Percentiles rank a stretch among this genome's conserved stretches.
phyloP scores from a whole-genome alignment of 2,797 vertebrate genomes.

The Streptopelia turtur region DNA sequence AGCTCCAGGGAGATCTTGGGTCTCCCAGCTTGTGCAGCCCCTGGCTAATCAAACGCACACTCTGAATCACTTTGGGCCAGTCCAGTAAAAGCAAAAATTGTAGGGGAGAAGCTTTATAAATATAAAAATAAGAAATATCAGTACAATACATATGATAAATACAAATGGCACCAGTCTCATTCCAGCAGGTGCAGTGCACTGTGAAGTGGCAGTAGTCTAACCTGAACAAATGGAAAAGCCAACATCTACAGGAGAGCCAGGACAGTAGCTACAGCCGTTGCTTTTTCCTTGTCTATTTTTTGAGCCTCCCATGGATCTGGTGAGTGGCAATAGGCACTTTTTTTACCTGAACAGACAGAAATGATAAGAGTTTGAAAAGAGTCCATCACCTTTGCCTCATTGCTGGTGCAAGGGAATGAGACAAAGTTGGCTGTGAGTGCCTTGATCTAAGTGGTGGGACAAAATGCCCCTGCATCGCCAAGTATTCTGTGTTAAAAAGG shows the following conservation, averaged over 20 bases:
- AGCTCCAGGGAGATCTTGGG: too few relatives aligned
- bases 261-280: background rate
- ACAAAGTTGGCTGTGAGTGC: rapidly evolving
- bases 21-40: background rate
- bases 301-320: background rate
- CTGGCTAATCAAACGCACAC: background rate
- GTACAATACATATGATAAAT: background rate
- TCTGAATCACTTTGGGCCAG: background rate
- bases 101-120: background rate
- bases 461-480: background rate
- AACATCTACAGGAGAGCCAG: background rate
- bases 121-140: background rate
- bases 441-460: rapidly evolving
- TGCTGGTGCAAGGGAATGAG: background rate
- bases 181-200: too few relatives aligned
- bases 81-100: background rate
- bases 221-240: background rate
- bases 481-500: background rate
- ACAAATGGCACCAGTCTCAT: background rate
- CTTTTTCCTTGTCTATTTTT: background rate
- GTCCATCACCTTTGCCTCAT: background rate
- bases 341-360: background rate
- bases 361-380: background rate
- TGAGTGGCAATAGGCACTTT: background rate
- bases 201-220: background rate